Conservation (phyloP, 1,140 invertebrate species). For the Propsilocerus akamusi region DNA sequence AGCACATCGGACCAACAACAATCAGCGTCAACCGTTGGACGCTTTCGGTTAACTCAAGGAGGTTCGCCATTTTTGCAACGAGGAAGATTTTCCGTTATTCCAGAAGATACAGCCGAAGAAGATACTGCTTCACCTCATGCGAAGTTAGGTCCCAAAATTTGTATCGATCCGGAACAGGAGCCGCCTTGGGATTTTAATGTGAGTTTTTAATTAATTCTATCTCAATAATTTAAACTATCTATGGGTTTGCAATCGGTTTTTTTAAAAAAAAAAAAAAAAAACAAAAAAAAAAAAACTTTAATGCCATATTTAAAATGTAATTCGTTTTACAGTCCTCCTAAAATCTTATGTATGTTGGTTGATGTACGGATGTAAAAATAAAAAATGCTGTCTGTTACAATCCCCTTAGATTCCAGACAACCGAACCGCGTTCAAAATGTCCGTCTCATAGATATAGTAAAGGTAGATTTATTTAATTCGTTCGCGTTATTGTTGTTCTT, state of each 20-base stretch:
- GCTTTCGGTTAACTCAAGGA: slow-evolving; percentile 19
- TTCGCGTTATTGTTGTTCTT: not conserved
- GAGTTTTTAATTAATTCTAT: too few species aligned
- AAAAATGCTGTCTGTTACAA: too few species aligned
- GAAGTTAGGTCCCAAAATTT: not conserved
- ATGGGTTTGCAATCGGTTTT: too few species aligned
- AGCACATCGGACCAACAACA: slow-evolving; percentile 18
- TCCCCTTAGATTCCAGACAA: too few species aligned
- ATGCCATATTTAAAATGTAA: not conserved
- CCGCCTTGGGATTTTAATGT: slow-evolving; percentile 25
- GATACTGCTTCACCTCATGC: slow-evolving; percentile 10
- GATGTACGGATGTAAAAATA: too few species aligned
- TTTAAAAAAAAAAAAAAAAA: too few species aligned
- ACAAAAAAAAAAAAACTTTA: not conserved
- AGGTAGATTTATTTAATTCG: not conserved
- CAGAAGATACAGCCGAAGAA: slow-evolving; percentile 21
- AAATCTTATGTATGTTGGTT: not conserved
- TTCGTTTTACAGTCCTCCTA: not conserved
- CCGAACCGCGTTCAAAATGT: too few species aligned
- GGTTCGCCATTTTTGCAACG: slow-evolving; percentile 20
- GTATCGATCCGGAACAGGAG: not conserved
- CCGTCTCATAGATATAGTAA: not conserved
- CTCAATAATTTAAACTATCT: too few species aligned
- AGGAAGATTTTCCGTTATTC: slow-evolving; percentile 24
- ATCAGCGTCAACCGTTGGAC: slow-evolving; percentile 18